Conservation (phyloP, 1,140 invertebrate species). For the Pseudomyrmex sp. region DNA sequence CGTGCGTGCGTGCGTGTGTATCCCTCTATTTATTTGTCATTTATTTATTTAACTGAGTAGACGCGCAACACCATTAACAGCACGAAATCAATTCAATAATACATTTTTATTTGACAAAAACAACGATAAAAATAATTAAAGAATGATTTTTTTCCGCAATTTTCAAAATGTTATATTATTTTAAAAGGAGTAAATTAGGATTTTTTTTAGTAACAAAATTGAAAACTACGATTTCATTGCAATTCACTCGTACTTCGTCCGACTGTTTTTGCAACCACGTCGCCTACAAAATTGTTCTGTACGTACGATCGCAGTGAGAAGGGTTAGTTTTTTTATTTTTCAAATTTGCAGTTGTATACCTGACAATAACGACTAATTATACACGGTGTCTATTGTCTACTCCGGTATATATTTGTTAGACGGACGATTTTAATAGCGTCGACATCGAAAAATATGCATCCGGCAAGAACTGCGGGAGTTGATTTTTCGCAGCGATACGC, state of each 20-base stretch:
- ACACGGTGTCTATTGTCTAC: slow-evolving; percentile 4
- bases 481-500: slow-evolving; percentile 62
- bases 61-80: too few relatives aligned
- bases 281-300: slow-evolving; percentile 6
- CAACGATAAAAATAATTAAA: too few relatives aligned
- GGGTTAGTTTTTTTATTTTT: not conserved
- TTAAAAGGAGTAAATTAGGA: too few relatives aligned
- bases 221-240: not conserved
- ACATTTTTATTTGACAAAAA: too few relatives aligned
- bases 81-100: too few relatives aligned
- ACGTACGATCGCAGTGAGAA: not conserved
- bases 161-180: too few relatives aligned
- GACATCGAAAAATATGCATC: slow-evolving; percentile 40
- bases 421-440: slow-evolving; percentile 54
- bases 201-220: not conserved
- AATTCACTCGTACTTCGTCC: not conserved
- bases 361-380: slow-evolving; percentile 43
- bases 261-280: not conserved
- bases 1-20: too few relatives aligned
- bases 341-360: slow-evolving; percentile 17
- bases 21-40: too few relatives aligned
- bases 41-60: too few relatives aligned
- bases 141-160: too few relatives aligned
- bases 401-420: slow-evolving; percentile 21
- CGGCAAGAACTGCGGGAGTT: slow-evolving; percentile 61